A percentile compares a stretch with the other conserved stretches of the same genome.
phyloP scores from a whole-genome alignment of 2,113 vertebrate genomes.

The Sclerurus mexicanus region DNA sequence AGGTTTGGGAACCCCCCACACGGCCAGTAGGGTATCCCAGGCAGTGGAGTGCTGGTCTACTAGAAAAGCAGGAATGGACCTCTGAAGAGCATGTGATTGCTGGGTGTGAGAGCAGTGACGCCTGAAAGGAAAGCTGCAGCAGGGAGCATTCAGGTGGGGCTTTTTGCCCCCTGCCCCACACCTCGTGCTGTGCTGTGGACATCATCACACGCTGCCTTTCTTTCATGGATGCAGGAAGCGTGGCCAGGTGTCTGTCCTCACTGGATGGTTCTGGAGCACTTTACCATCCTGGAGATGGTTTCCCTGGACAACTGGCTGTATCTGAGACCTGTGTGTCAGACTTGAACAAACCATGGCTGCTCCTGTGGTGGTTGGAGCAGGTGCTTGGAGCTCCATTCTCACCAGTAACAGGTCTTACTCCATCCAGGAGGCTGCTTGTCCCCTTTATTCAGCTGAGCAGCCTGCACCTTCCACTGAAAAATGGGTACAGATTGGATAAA shows the following conservation, averaged over 20 bases:
- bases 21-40: neutral
- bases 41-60: neutral
- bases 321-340: neutral
- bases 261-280: rapidly evolving
- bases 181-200: rapidly evolving
- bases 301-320: neutral
- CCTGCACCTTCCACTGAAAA: neutral
- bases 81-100: rapidly evolving
- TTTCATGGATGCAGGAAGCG: neutral
- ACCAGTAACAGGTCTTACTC: neutral
- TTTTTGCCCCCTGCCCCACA: neutral
- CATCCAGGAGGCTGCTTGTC: neutral
- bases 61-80: neutral
- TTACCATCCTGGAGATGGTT: neutral
- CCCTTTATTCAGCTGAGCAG: neutral
- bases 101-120: neutral
- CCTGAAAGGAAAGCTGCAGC: neutral
- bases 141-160: too few species aligned
- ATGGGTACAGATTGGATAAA: neutral
- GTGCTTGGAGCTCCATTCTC: neutral
- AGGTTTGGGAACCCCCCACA: neutral
- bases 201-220: neutral
- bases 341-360: rapidly evolving
- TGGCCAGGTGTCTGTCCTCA: rapidly evolving
- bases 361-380: rapidly evolving